Base-by-base conservation (phyloP, 2,888 invertebrate genomes). In the Aromia moschata region DNA sequence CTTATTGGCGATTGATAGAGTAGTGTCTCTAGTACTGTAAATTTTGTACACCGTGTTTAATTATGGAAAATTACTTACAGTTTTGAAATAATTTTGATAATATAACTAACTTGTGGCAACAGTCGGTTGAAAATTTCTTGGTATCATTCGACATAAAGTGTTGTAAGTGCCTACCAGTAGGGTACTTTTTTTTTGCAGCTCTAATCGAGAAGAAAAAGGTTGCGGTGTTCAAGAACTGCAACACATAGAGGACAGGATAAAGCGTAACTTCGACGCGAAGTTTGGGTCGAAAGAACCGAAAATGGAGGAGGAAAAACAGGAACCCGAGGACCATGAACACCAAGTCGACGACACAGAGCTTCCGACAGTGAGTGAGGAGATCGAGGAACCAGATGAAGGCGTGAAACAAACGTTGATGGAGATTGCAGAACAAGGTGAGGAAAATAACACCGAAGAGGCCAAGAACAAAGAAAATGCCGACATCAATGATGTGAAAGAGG, bases 141-240 rank as follows among this genome's bases (percentile, higher is more conserved):
- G 25, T 25, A 25, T 5, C 25, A 40, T 40, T 2, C 11, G 10
- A 40, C 7, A 18, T n/a, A n/a, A n/a, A n/a, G n/a, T n/a, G n/a
- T n/a, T n/a, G n/a, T n/a, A n/a, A n/a, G n/a, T n/a, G n/a, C n/a
- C n/a, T n/a, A n/a, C n/a, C n/a, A n/a, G n/a, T n/a, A n/a, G n/a
- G n/a, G n/a, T n/a, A n/a, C n/a, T 49, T 60, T 46, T 53, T 45
- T 14, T 58, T 67, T 65, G 20, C 77, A 88, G 89, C 86, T 77
- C 84, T 84, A 74, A 86, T 91, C 74, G 83, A 84, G 45, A 85
- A 84, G 69, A 89, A 87, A 71, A 84, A 87, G 2, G 82, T 84
- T 59, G 85, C 86, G 69, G 82, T 90, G 0, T 85, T 87, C 71
- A 86, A 3, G 89, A 90, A 73, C 77, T 91, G 12, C 82, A 83